A percentile compares a stretch with the other conserved stretches of the same genome.
phyloP scores from a whole-genome alignment of 2,888 invertebrate genomes.

The Cataglyphis cursor region DNA sequence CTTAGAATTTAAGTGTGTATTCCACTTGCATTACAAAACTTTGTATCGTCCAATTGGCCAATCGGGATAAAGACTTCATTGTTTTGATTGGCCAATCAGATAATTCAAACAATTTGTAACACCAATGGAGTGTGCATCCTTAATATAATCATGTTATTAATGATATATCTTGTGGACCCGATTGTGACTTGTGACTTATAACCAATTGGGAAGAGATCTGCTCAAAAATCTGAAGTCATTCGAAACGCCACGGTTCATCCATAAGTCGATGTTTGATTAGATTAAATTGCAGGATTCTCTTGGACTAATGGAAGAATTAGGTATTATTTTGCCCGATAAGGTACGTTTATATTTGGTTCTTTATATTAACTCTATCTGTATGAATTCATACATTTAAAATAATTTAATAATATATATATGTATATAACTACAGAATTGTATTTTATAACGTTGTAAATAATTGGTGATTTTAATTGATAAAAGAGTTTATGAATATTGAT shows the following conservation, averaged over 20 bases:
- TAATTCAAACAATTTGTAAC: no score
- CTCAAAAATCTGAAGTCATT: constrained; percentile 83
- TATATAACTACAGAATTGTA: constrained; percentile 4
- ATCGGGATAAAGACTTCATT: no score
- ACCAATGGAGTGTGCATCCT: no score
- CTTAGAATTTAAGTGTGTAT: no score
- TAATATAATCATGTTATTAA: no score
- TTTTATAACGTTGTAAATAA: not conserved
- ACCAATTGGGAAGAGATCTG: not conserved
- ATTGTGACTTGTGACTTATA: not conserved
- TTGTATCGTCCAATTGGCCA: no score
- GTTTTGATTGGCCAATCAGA: no score
- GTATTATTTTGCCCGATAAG: constrained; percentile 93
- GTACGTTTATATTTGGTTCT: constrained; percentile 86
- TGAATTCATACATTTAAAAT: not conserved
- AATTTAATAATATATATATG: no score
- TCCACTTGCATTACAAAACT: no score
- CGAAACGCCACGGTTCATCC: constrained; percentile 42
- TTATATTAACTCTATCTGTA: not conserved
- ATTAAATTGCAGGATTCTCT: constrained; percentile 27
- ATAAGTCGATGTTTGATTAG: constrained; percentile 23
- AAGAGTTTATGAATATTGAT: not conserved
- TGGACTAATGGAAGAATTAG: constrained; percentile 92
- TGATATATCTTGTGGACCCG: not conserved
- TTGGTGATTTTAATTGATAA: constrained; percentile 52